Percentiles rank a stretch among this genome's conserved stretches.
Conservation (phyloP, 2,797 vertebrate genomes). For the Psittacula echo region DNA sequence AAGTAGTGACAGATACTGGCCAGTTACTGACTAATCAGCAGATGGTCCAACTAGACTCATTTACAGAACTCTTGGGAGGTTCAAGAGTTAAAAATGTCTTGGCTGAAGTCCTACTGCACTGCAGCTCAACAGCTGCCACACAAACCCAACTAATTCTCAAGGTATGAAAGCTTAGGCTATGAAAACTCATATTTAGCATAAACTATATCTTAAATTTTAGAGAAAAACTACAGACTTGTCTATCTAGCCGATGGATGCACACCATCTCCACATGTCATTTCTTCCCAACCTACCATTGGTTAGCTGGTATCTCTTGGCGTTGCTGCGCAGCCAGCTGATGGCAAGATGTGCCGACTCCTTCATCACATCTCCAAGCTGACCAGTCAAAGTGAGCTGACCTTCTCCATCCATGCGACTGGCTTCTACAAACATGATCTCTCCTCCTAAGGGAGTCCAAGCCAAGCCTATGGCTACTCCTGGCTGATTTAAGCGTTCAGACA, state of each 20-base stretch:
- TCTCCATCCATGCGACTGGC: slow-evolving; percentile 96
- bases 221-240: not conserved
- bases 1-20: not conserved
- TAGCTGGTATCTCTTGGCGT: slow-evolving; percentile 90
- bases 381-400: slow-evolving; percentile 93
- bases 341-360: slow-evolving; percentile 97
- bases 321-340: slow-evolving; percentile 94
- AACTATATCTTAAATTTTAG: not conserved
- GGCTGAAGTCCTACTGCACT: not conserved
- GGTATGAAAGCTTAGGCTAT: not conserved
- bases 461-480: slow-evolving; percentile 94
- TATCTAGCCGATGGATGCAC: rapidly evolving
- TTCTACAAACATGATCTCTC: slow-evolving; percentile 98
- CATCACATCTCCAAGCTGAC: slow-evolving; percentile 95
- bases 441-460: slow-evolving; percentile 94
- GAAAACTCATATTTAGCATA: not conserved
- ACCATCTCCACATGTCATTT: rapidly evolving
- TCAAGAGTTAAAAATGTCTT: not conserved
- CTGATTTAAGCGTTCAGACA: slow-evolving; percentile 90
- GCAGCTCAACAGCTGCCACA: not conserved
- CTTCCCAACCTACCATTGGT: slow-evolving; percentile 84
- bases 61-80: not conserved
- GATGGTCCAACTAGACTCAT: not conserved
- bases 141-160: not conserved
- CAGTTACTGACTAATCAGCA: not conserved